A percentile compares a stretch with the other conserved stretches of the same genome.
These are phyloP conservation scores for Saturnia japonica DNA, from an alignment of 2,888 invertebrate species.

Conservation along the genomic window DNA sequence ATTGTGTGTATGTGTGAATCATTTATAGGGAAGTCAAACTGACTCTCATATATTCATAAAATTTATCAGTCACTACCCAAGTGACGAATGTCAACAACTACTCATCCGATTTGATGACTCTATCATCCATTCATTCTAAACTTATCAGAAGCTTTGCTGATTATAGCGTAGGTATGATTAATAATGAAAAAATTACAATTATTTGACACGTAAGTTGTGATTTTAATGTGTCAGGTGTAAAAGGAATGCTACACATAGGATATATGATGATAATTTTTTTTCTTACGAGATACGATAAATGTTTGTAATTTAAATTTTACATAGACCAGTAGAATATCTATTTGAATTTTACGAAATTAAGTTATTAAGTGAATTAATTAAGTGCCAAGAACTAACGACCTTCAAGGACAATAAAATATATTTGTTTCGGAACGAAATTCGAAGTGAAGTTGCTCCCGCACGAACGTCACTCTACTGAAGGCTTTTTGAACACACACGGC, in stretches of 20 bases:
- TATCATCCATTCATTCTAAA: neutral
- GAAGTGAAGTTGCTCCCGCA: too few species aligned
- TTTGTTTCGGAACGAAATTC: too few species aligned
- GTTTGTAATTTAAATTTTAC: neutral
- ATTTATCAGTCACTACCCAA: neutral
- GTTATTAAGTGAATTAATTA: too few species aligned
- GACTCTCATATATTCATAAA: neutral
- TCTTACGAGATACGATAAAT: neutral
- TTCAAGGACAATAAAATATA: too few species aligned
- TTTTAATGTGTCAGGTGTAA: neutral
- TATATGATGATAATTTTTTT: neutral
- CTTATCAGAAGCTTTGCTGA: neutral
- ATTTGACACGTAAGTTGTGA: neutral
- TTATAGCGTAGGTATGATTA: neutral
- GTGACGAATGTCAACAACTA: slow-evolving; percentile 1
- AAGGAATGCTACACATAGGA: neutral
- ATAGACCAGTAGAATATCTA: neutral
- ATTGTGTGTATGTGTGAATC: neutral
- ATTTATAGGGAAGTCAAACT: neutral
- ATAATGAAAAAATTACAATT: neutral
- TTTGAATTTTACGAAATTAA: too few species aligned
- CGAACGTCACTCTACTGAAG: too few species aligned
- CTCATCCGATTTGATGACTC: slow-evolving; percentile 1
- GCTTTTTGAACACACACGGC: too few species aligned
- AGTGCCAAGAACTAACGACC: too few species aligned